Base-by-base conservation (phyloP, 2,797 vertebrate genomes). In the Petrocephalus sullivani region DNA sequence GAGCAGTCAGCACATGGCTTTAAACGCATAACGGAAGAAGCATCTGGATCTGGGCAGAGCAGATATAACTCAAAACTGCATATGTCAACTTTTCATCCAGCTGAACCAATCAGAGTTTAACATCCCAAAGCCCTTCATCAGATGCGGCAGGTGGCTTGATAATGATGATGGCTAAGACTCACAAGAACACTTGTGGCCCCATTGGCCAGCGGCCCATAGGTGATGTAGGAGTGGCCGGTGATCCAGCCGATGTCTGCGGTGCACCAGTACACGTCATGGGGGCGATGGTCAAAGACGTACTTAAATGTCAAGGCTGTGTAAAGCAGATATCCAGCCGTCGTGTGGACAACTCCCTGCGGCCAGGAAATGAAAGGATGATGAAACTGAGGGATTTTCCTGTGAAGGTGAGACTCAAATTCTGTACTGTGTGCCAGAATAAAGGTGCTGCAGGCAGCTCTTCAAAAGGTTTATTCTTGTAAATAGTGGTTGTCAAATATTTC, bases 191-290 rank as follows among this genome's bases (percentile, higher is more conserved):
- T 95, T 0, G 95, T 96, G 2, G 95, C 95, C 0, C 95, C 96
- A 1, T 96, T 96, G 9, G 96, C 95, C 0, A 96, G 93, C 0
- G 96, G 96, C 2, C 96, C 96, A 0, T 96, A 96, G 12, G 93
- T 92, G 93, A 96, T 95, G 93, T 96, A 96, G 88, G 96, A 96
- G 93, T 96, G 96, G 2, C 96, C 96, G 3, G 96, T 96, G 92
- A 96, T 96, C 96, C 96, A 96, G 90, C 96, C 96, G 64, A 96
- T 95, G 92, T 96, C 96, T 0, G 96, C 96, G 0, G 96, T 96
- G 93, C 96, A 96, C 96, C 96, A 96, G 93, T 95, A 96, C 90
- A 96, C 94, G 41, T 96, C 96, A 12, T 93, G 93, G 71, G 86
- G 91, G 89, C 93, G 96, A 93, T 96, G 89, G 87, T 96, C 96